Evolutionary conservation across 2,797 vertebrate species (phyloP).

Genomic region (Diglossa cyanea): DNA sequence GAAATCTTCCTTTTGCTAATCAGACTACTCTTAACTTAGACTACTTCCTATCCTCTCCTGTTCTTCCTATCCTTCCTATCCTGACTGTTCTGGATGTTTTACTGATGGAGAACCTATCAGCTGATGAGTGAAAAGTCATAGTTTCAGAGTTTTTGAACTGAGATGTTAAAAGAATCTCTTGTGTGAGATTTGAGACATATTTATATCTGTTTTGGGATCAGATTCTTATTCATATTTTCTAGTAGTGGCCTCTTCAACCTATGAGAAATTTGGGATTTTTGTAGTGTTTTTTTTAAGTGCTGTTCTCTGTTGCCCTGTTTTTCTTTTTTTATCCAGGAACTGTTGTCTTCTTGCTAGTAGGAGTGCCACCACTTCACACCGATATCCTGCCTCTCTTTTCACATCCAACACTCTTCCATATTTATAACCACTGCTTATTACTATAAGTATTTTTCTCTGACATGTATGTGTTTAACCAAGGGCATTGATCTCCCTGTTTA

Average conservation of each 20-base stretch:
- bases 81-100: not conserved
- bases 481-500: not conserved
- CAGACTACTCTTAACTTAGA: not conserved
- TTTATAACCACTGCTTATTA: not conserved
- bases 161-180: not conserved
- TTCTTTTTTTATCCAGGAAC: not conserved
- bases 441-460: not conserved
- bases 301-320: not conserved
- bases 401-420: not conserved
- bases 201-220: not conserved
- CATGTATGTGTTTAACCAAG: not conserved
- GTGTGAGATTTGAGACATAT: not conserved
- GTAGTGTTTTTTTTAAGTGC: not conserved
- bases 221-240: not conserved
- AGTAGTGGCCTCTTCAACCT: not conserved
- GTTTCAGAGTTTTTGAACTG: not conserved
- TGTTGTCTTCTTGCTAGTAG: not conserved
- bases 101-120: not conserved
- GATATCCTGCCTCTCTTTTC: not conserved
- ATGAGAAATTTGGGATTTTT: fast-evolving
- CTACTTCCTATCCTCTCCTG: not conserved
- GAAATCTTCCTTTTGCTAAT: not conserved
- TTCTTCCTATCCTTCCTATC: not conserved
- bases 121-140: not conserved
- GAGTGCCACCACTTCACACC: not conserved